Base-by-base conservation (phyloP, 2,888 invertebrate genomes). In the Hirtodrosophila duncani region DNA sequence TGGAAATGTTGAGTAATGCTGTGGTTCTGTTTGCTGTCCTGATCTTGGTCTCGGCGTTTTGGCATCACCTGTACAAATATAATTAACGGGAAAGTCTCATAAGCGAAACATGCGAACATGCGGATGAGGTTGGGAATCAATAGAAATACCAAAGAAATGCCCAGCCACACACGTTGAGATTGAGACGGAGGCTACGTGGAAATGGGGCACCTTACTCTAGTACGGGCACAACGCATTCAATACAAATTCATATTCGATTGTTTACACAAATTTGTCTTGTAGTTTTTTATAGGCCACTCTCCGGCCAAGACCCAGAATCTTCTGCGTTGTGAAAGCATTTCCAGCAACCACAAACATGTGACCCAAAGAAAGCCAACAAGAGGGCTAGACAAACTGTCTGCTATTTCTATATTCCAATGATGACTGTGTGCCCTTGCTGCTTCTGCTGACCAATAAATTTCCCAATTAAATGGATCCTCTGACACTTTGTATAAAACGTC, bases 401-500 rank as follows among this genome's bases (percentile, higher is more conserved):
- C 75, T 60, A 59, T 36, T 50, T 38, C 42, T 33, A 20, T 6
- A 21, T 33, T 13, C 18, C n/a, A n/a, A 7, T 14, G 21, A 13
- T 7, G 13, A 30, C 43, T 37, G 26, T 24, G 6, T 23, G 26
- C 3, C 23, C 23, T 20, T 34, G 20, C 31, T 43, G 64, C 45
- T 53, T 55, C 57, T 36, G 46, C 27, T 62, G 55, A 58, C 71
- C 64, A 83, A 82, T 83, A 83, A 84, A 84, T 83, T 83, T 83
- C 56, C 65, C 71, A 83, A 81, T 84, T 79, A 81, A 84, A 83
- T 77, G 77, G 69, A 81, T 75, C 62, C 66, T 79, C 80, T 84
- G 84, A 84, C 83, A 83, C 71, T 75, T 84, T 66, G 62, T 60
- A 63, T 57, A 36, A 53, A 63, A 69, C 51, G 62, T 68, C 74